Conservation (phyloP, 2,888 invertebrate species). For the Galerucella calmariensis region DNA sequence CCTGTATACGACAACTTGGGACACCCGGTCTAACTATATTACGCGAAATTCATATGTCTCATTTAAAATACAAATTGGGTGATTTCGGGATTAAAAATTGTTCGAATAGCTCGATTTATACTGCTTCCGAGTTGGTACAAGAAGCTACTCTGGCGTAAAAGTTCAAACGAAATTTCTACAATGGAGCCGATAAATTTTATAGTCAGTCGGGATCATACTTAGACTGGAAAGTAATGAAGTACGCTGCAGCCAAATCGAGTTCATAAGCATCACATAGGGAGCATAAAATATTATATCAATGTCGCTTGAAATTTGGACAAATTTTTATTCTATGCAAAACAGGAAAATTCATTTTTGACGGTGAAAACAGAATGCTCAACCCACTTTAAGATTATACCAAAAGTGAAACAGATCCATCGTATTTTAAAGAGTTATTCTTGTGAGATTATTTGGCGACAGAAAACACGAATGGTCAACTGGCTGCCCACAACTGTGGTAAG, state of each 20-base stretch:
- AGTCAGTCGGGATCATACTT: background rate
- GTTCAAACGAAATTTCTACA: background rate
- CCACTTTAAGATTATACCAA: too few relatives aligned
- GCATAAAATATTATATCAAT: background rate
- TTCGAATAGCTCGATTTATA: background rate
- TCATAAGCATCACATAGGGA: background rate
- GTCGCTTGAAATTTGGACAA: background rate
- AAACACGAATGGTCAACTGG: too few relatives aligned
- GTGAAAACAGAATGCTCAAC: background rate
- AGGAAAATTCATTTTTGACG: background rate
- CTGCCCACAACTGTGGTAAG: too few relatives aligned
- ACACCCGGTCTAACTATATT: background rate
- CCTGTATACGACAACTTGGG: too few relatives aligned
- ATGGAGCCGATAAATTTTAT: background rate
- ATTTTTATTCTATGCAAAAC: background rate
- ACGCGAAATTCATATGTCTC: background rate
- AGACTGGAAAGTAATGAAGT: background rate
- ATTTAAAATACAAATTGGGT: slow-evolving; percentile 2
- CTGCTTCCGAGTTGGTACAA: background rate
- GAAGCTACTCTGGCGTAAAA: background rate
- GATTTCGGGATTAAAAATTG: background rate
- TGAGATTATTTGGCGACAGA: too few relatives aligned
- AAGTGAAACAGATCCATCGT: too few relatives aligned
- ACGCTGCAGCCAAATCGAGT: background rate
- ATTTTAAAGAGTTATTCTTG: too few relatives aligned